A percentile compares a stretch with the other conserved stretches of the same genome.
These are phyloP conservation scores for Subacronicta megacephala DNA, from an alignment of 2,888 invertebrate genomes.

Conservation along the genomic window DNA sequence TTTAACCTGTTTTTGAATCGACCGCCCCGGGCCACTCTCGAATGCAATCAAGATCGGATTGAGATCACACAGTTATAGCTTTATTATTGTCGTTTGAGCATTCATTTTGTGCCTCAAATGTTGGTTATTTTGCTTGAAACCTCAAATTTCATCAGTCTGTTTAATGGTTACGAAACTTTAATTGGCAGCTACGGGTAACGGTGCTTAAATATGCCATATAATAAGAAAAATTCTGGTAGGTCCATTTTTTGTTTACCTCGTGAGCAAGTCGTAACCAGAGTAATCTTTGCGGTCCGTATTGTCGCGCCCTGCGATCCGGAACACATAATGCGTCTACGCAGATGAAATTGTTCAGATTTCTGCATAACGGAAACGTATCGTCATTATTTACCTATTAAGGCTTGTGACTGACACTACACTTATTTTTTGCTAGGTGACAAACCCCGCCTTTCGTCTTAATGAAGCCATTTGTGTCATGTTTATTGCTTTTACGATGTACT, in stretches of 20 bases:
- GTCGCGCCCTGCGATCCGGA: slow-evolving; percentile 70
- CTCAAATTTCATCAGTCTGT: slow-evolving; percentile 54
- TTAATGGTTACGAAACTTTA: slow-evolving; percentile 52
- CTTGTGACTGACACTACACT: slow-evolving; percentile 72
- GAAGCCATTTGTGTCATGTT: slow-evolving; percentile 88
- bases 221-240: slow-evolving; percentile 46
- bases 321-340: slow-evolving; percentile 72
- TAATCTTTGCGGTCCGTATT: slow-evolving; percentile 49
- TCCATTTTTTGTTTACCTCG: slow-evolving; percentile 50
- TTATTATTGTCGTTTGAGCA: slow-evolving; percentile 60
- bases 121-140: slow-evolving; percentile 54
- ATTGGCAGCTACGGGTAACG: slow-evolving; percentile 52
- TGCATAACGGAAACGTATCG: slow-evolving; percentile 81
- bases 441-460: slow-evolving; percentile 83
- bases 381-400: slow-evolving; percentile 88
- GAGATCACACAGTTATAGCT: slow-evolving; percentile 67
- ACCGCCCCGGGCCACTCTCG: slow-evolving; percentile 58
- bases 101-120: slow-evolving; percentile 46
- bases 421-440: slow-evolving; percentile 83
- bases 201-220: slow-evolving; percentile 49
- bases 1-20: slow-evolving; percentile 60
- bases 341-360: slow-evolving; percentile 79
- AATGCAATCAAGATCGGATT: slow-evolving; percentile 64
- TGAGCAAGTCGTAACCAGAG: slow-evolving; percentile 31
- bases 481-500: slow-evolving; percentile 86